Percentiles rank a stretch among this genome's conserved stretches.
Evolutionary conservation across 2,888 invertebrate genomes (phyloP).

Genomic region (Thyatira batis): DNA sequence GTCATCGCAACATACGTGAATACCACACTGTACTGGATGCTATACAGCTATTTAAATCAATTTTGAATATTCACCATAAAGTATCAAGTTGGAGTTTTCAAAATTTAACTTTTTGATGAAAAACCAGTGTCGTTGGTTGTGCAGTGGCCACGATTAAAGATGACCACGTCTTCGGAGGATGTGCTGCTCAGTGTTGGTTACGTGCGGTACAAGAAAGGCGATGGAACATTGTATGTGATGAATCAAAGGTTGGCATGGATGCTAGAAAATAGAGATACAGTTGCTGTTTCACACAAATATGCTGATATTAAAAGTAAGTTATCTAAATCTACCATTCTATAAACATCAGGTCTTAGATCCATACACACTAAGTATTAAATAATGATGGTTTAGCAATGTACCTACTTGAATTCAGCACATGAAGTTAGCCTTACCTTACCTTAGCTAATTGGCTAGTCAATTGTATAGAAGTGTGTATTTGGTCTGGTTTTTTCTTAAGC

Average conservation of each 20-base stretch:
- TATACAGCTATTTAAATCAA: constrained; percentile 15
- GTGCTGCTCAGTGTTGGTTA: constrained; percentile 95
- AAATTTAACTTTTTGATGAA: constrained; percentile 1
- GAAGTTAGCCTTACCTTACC: no score
- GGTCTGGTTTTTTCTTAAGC: no score
- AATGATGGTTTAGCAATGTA: no score
- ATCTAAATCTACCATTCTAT: not conserved
- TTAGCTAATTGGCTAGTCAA: no score
- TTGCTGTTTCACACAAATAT: constrained; percentile 95
- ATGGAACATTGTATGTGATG: constrained; percentile 97
- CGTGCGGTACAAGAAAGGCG: constrained; percentile 97
- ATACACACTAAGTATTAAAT: not conserved
- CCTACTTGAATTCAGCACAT: no score
- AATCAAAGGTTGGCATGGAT: constrained; percentile 98
- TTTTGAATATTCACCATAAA: constrained; percentile 20
- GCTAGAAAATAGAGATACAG: constrained; percentile 95
- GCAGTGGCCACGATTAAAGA: constrained; percentile 46
- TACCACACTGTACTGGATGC: constrained; percentile 3
- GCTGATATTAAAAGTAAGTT: constrained; percentile 96
- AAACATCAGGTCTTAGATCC: not conserved
- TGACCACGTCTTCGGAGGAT: constrained; percentile 96
- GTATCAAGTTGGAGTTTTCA: constrained; percentile 11
- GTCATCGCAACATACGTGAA: not conserved
- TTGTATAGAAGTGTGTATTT: no score
- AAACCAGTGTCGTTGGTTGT: not conserved